Conservation (phyloP, 2,888 invertebrate genomes). For the Drosophila maculinotata region DNA sequence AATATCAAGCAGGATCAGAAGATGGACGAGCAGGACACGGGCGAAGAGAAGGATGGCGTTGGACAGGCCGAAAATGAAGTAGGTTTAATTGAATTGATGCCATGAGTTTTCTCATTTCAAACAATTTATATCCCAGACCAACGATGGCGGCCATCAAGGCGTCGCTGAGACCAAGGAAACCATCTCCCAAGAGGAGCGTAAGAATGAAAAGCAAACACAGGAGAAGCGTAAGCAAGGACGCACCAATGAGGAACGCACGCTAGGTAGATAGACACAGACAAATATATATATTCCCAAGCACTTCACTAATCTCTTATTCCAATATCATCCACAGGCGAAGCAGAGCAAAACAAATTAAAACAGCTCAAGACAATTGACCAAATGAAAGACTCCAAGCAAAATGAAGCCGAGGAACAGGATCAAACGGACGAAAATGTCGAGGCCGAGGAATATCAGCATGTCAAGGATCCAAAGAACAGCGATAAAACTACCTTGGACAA, state of each 20-base stretch:
- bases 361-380: slow-evolving; percentile 86
- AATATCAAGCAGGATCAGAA: slow-evolving; percentile 85
- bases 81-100: slow-evolving; percentile 11
- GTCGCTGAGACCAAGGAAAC: slow-evolving; percentile 84
- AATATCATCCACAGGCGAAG: slow-evolving; percentile 68
- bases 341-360: slow-evolving; percentile 83
- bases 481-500: slow-evolving; percentile 91
- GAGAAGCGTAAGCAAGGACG: slow-evolving; percentile 90
- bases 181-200: slow-evolving; percentile 83
- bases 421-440: slow-evolving; percentile 86
- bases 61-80: slow-evolving; percentile 91
- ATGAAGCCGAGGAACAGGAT: slow-evolving; percentile 85
- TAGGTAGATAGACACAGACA: slow-evolving; percentile 83
- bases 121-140: slow-evolving; percentile 54
- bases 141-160: slow-evolving; percentile 89
- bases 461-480: slow-evolving; percentile 91
- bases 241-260: slow-evolving; percentile 90
- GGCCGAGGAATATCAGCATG: slow-evolving; percentile 92
- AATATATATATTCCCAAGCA: neutral
- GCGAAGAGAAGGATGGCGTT: slow-evolving; percentile 88
- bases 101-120: neutral
- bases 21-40: slow-evolving; percentile 86
- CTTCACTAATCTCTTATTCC: neutral
- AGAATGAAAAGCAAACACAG: slow-evolving; percentile 84
- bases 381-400: slow-evolving; percentile 84